Evolutionary conservation across 2,797 vertebrate species (phyloP).

Genomic region (Semotilus atromaculatus): DNA sequence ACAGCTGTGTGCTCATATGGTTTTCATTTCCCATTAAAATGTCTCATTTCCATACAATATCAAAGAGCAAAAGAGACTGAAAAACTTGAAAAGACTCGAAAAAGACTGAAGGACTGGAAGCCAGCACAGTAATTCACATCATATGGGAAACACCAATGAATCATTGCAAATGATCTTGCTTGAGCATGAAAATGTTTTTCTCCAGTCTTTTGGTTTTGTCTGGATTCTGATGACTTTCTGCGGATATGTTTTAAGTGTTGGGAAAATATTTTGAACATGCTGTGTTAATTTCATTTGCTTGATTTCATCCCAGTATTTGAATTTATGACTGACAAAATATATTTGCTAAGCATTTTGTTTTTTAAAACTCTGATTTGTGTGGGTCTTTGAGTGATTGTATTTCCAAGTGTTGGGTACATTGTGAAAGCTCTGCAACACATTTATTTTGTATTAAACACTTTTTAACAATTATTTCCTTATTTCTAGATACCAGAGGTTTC

Average conservation of each 20-base stretch:
- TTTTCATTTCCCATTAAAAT: constrained; percentile 90
- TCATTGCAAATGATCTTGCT: constrained; percentile 81
- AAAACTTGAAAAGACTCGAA: constrained; percentile 68
- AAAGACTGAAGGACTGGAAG: constrained; percentile 83
- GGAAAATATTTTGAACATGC: constrained; percentile 35
- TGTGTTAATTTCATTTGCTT: constrained; percentile 46
- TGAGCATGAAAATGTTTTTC: constrained; percentile 76
- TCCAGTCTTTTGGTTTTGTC: constrained; percentile 73
- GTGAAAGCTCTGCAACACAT: constrained; percentile 9
- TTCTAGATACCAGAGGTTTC: constrained; percentile 3
- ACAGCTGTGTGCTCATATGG: constrained; percentile 87
- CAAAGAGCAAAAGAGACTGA: constrained; percentile 84
- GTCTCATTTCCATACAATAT: constrained; percentile 95
- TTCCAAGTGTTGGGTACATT: constrained; percentile 33
- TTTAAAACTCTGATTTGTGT: constrained; percentile 11
- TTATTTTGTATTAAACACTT: constrained; percentile 1
- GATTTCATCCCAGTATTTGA: constrained; percentile 24
- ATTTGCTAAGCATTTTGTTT: constrained; percentile 26
- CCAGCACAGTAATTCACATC: constrained; percentile 90
- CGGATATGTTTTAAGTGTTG: constrained; percentile 46
- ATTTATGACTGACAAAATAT: constrained; percentile 15
- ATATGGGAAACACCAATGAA: constrained; percentile 86
- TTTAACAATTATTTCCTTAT: not conserved
- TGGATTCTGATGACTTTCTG: constrained; percentile 45
- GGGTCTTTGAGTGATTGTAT: constrained; percentile 28